phyloP scores from a whole-genome alignment of 2,888 invertebrate species.

The Andrena flavipes region DNA sequence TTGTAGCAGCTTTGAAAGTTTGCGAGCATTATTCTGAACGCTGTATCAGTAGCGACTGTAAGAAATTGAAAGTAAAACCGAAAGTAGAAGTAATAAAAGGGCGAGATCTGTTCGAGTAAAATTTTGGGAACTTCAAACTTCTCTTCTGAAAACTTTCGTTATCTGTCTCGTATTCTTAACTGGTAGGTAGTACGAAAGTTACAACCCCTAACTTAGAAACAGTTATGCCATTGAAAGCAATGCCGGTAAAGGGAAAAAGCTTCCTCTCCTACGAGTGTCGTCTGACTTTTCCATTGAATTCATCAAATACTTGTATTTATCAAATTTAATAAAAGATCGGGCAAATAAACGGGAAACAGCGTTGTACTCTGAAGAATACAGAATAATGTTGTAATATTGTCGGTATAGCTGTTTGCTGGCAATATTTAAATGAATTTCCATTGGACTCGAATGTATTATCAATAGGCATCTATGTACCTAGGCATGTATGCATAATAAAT shows the following conservation, averaged over 20 bases:
- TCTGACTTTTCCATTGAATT: not conserved
- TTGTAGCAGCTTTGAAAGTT: too few relatives aligned
- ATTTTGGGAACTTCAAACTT: conserved; percentile 6
- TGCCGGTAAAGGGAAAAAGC: not conserved
- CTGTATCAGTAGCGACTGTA: not conserved
- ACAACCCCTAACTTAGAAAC: not conserved
- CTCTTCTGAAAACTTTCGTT: conserved; percentile 4
- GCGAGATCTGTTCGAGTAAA: not conserved
- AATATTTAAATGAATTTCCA: conserved; percentile 14
- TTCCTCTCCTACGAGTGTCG: not conserved
- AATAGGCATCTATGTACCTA: not conserved
- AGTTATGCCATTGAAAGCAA: not conserved
- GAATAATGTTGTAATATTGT: conserved; percentile 7
- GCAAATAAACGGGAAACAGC: not conserved
- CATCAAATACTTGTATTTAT: too few relatives aligned
- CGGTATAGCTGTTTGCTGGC: not conserved
- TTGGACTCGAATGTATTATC: conserved; percentile 26
- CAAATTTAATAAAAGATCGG: not conserved
- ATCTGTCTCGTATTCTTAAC: conserved; percentile 25
- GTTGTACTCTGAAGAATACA: not conserved
- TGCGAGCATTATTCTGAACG: not conserved
- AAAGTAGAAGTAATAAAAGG: not conserved
- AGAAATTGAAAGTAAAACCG: not conserved
- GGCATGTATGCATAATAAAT: conserved; percentile 19
- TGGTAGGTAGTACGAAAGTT: not conserved